These are phyloP conservation scores for Ceryle rudis DNA, from an alignment of 2,797 vertebrate species.

Conservation along the genomic window DNA sequence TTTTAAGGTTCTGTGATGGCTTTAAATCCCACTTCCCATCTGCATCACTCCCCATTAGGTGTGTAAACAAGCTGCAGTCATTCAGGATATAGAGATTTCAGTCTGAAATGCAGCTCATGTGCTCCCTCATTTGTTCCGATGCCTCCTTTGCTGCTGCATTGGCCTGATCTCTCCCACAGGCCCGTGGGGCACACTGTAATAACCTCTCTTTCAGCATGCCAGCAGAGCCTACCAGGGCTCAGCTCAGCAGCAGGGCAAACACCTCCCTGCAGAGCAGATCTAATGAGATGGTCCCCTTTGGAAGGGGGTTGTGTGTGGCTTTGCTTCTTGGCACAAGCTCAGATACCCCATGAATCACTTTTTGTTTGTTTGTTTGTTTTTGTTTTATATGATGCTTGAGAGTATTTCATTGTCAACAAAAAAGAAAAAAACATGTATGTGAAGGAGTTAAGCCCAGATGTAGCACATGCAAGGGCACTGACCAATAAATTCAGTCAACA, in stretches of 20 bases:
- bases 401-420: not conserved
- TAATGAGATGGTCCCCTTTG: not conserved
- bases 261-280: not conserved
- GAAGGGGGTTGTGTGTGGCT: not conserved
- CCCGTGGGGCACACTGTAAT: not conserved
- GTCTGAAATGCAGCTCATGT: not conserved
- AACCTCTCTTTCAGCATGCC: not conserved
- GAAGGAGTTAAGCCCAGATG: not conserved
- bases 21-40: slow-evolving; percentile 19
- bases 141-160: not conserved
- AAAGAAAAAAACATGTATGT: not conserved
- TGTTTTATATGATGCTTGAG: not conserved
- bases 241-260: not conserved
- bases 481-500: not conserved
- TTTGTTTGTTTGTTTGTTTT: not conserved
- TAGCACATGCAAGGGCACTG: not conserved
- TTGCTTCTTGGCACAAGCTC: not conserved
- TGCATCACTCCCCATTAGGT: not conserved
- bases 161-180: not conserved
- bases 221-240: not conserved
- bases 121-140: slow-evolving; percentile 36
- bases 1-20: slow-evolving; percentile 14
- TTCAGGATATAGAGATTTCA: not conserved
- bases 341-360: not conserved
- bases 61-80: slow-evolving; percentile 5